These are phyloP conservation scores for Tupiocoris notatus DNA, from an alignment of 2,888 invertebrate genomes.

Conservation along the genomic window DNA sequence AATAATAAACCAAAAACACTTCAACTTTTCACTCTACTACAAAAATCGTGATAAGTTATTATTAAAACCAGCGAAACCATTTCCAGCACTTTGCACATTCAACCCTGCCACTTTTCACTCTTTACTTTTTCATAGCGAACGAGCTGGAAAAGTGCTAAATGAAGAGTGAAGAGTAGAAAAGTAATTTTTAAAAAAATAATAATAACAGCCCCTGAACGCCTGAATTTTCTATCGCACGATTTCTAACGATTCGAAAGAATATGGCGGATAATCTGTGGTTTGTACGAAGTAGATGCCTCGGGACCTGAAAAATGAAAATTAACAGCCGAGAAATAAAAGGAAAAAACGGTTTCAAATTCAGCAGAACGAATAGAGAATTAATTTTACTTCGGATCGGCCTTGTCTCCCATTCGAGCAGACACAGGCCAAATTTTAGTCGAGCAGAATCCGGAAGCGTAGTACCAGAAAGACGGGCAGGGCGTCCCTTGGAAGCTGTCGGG, in stretches of 20 bases:
- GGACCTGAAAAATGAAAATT: slow-evolving; percentile 51
- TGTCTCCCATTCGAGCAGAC: slow-evolving; percentile 49
- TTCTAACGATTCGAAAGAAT: slow-evolving; percentile 46
- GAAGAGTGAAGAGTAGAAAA: no score
- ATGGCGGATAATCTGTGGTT: slow-evolving; percentile 48
- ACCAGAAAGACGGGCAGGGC: slow-evolving; percentile 56
- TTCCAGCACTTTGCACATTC: no score
- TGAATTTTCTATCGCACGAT: neutral
- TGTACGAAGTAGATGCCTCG: slow-evolving; percentile 47
- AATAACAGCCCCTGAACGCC: no score
- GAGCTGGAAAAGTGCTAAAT: no score
- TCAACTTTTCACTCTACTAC: no score
- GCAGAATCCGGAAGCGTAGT: slow-evolving; percentile 47
- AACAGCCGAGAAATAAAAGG: slow-evolving; percentile 39
- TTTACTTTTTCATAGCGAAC: no score
- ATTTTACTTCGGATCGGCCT: slow-evolving; percentile 47
- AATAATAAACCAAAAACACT: no score
- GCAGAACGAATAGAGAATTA: no score
- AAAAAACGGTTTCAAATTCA: neutral
- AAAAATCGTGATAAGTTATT: no score
- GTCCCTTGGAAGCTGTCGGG: slow-evolving; percentile 66
- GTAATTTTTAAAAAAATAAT: no score
- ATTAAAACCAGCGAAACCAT: no score
- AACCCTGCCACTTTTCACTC: no score
- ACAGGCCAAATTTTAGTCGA: slow-evolving; percentile 43